Conservation (phyloP, 2,888 invertebrate genomes). For the Thereva unica region DNA sequence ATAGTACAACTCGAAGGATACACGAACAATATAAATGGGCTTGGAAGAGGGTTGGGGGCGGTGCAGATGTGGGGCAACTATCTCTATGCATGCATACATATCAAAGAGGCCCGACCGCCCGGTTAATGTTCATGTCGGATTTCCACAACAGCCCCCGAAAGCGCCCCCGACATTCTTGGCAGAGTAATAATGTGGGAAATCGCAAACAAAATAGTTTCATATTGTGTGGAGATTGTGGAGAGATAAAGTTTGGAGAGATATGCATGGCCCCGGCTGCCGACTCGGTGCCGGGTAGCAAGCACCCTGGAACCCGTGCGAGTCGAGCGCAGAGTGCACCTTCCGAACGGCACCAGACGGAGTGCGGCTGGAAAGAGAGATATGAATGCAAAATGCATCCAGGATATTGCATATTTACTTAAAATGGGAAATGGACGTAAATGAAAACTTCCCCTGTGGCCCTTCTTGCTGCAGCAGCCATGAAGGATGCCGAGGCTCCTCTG, state of each 20-base stretch:
- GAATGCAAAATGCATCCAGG: conserved; percentile 39
- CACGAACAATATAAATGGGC: conserved; percentile 18
- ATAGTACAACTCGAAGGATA: conserved; percentile 13
- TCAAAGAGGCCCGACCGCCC: conserved; percentile 15
- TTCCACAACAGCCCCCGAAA: conserved; percentile 22
- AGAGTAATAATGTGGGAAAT: conserved; percentile 35
- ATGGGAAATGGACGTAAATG: conserved; percentile 46
- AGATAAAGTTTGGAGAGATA: conserved; percentile 35
- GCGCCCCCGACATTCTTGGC: conserved; percentile 29
- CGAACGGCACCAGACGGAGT: conserved; percentile 1
- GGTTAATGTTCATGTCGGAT: conserved; percentile 32
- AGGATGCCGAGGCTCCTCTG: no score
- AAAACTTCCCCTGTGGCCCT: conserved; percentile 41
- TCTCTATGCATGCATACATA: conserved; percentile 14
- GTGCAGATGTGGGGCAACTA: neutral
- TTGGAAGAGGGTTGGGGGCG: neutral
- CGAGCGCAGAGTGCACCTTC: conserved; percentile 28
- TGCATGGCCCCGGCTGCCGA: neutral
- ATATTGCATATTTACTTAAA: conserved; percentile 47
- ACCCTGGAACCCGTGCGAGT: conserved; percentile 9
- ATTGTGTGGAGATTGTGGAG: conserved; percentile 34
- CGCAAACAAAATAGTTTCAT: conserved; percentile 36
- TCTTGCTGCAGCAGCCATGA: neutral
- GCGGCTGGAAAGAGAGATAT: conserved; percentile 22
- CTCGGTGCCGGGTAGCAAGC: no score